A percentile compares a stretch with the other conserved stretches of the same genome.
Conservation (phyloP, 1,140 invertebrate genomes). For the Aphidius ervi region DNA sequence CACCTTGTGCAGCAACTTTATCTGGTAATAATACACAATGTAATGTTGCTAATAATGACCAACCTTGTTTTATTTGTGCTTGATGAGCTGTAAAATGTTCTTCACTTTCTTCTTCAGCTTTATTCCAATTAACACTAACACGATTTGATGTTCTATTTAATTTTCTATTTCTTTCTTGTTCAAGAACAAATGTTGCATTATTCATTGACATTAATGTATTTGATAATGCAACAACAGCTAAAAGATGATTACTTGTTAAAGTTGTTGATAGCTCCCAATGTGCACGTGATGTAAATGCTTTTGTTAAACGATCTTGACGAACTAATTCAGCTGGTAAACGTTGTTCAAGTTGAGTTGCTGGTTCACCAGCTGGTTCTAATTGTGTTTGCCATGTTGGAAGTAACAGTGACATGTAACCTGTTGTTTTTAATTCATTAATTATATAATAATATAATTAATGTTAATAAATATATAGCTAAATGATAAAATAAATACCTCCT, state of each 20-base stretch:
- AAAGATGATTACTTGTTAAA: constrained; percentile 91
- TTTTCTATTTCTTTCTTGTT: constrained; percentile 75
- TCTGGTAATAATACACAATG: constrained; percentile 96
- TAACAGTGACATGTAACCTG: constrained; percentile 86
- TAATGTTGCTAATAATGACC: constrained; percentile 91
- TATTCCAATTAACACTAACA: constrained; percentile 58
- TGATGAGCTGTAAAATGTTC: constrained; percentile 80
- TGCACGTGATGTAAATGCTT: constrained; percentile 77
- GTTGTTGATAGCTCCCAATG: constrained; percentile 96
- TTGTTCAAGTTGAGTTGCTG: constrained; percentile 54
- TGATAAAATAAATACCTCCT: constrained; percentile 54
- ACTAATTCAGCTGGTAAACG: constrained; percentile 71
- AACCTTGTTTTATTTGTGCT: constrained; percentile 91
- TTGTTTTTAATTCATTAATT: neutral
- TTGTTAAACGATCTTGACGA: constrained; percentile 70
- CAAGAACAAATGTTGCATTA: constrained; percentile 86
- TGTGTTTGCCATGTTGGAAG: constrained; percentile 79
- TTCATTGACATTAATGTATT: constrained; percentile 99
- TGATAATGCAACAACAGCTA: constrained; percentile 89
- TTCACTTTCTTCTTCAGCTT: constrained; percentile 73
- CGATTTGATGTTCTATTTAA: constrained; percentile 58
- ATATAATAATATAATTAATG: neutral
- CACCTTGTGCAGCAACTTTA: constrained; percentile 67
- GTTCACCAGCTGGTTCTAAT: constrained; percentile 49
- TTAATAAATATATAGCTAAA: neutral